Conservation (phyloP, 1,140 invertebrate genomes). For the Chionoecetes opilio region DNA sequence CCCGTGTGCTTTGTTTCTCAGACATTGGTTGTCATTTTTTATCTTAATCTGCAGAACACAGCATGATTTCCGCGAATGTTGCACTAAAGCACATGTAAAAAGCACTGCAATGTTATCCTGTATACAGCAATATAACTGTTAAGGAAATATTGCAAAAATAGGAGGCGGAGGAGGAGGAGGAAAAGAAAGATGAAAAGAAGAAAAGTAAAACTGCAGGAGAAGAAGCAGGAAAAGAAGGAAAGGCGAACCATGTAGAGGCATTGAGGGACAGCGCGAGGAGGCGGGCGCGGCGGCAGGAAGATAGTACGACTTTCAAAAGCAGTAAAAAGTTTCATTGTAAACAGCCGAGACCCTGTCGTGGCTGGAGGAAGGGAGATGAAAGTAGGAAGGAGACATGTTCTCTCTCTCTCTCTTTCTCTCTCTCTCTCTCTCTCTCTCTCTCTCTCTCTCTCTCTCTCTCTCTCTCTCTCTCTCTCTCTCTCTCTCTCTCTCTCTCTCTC, state of each 20-base stretch:
- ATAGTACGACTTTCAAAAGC: not conserved
- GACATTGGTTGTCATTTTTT: too few species aligned
- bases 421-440: conserved; percentile 60
- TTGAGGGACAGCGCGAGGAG: not conserved
- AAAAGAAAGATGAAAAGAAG: not conserved
- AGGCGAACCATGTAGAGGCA: not conserved
- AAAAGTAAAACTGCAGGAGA: too few species aligned
- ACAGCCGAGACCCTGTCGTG: not conserved
- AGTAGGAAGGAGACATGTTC: not conserved
- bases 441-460: conserved; percentile 48
- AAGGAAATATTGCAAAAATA: not conserved
- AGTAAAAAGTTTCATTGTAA: conserved; percentile 31
- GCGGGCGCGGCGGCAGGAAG: not conserved
- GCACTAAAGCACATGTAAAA: too few species aligned
- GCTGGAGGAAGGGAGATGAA: not conserved
- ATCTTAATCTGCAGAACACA: too few species aligned
- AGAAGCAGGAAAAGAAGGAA: not conserved
- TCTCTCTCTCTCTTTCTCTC: conserved; percentile 38
- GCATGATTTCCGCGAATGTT: too few species aligned
- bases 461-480: conserved; percentile 50
- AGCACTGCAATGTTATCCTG: too few species aligned
- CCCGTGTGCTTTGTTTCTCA: too few species aligned
- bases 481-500: not conserved
- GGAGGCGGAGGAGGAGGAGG: not conserved
- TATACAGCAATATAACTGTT: not conserved